Percentiles rank a stretch among this genome's conserved stretches.
These are phyloP conservation scores for Scopus umbretta DNA, from an alignment of 2,113 vertebrate species.

Conservation along the genomic window DNA sequence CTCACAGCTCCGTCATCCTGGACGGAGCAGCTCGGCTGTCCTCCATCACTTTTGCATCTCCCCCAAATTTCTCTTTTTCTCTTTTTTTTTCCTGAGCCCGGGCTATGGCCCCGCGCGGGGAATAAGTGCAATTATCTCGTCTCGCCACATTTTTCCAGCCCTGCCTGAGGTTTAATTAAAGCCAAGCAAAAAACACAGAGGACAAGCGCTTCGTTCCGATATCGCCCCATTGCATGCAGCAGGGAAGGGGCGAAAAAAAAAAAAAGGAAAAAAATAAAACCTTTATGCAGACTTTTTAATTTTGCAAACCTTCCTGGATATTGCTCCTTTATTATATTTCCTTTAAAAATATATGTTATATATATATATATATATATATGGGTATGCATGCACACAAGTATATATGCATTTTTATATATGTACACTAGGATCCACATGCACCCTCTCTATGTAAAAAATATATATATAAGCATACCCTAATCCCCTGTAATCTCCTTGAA, in stretches of 20 bases:
- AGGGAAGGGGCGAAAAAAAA: not conserved
- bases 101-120: slow-evolving; percentile 66
- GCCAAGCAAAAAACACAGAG: slow-evolving; percentile 75
- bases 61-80: not conserved
- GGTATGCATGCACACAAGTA: fast-evolving
- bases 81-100: not conserved
- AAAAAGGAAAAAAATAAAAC: not conserved
- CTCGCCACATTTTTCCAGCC: slow-evolving; percentile 78
- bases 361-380: not conserved
- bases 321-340: slow-evolving; percentile 40
- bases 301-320: slow-evolving; percentile 46
- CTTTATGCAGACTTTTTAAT: slow-evolving; percentile 56
- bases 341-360: slow-evolving; percentile 40
- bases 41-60: not conserved
- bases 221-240: slow-evolving; percentile 57
- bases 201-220: slow-evolving; percentile 62
- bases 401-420: not conserved
- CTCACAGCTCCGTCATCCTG: not conserved
- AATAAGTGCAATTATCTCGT: slow-evolving; percentile 79
- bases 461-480: slow-evolving; percentile 40
- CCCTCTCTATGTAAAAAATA: not conserved
- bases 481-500: slow-evolving; percentile 79
- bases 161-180: slow-evolving; percentile 84
- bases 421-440: not conserved
- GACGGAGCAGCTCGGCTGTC: fast-evolving